Percentiles rank a stretch among this genome's conserved stretches.
Conservation (phyloP, 2,888 invertebrate species). For the Limnephilus lunatus region DNA sequence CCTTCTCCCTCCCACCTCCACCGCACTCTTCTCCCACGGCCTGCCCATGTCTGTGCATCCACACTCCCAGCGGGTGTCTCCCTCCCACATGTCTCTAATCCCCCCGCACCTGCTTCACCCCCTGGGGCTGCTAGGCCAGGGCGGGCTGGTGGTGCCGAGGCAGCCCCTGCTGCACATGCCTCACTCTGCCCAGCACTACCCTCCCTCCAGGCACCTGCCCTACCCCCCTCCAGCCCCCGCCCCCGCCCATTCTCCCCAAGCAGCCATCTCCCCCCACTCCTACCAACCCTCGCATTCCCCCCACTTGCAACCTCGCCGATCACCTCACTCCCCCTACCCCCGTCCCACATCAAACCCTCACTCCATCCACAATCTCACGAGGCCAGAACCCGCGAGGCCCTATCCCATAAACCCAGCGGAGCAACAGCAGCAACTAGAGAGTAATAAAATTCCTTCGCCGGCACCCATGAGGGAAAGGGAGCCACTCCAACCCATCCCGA, state of each 20-base stretch:
- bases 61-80: conserved; percentile 62
- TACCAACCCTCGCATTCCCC: conserved; percentile 67
- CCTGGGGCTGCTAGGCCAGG: conserved; percentile 58
- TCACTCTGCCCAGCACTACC: conserved; percentile 62
- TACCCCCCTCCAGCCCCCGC: conserved; percentile 70
- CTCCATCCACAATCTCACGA: conserved; percentile 65
- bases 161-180: conserved; percentile 62
- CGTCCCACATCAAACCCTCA: conserved; percentile 66
- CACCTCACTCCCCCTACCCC: conserved; percentile 67
- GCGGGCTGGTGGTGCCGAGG: conserved; percentile 70
- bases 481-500: conserved; percentile 35
- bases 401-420: conserved; percentile 58
- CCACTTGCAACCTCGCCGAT: conserved; percentile 65
- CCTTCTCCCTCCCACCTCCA: conserved; percentile 68
- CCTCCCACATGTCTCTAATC: conserved; percentile 70
- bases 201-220: conserved; percentile 68
- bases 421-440: conserved; percentile 43
- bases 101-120: conserved; percentile 68
- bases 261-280: conserved; percentile 70
- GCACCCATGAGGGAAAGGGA: conserved; percentile 57
- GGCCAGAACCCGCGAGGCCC: conserved; percentile 62
- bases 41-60: conserved; percentile 67
- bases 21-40: conserved; percentile 65
- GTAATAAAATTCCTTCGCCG: conserved; percentile 54
- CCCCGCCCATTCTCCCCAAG: conserved; percentile 70